phyloP scores from a whole-genome alignment of 2,113 vertebrate genomes.

The Cyanoramphus novaezelandiae region DNA sequence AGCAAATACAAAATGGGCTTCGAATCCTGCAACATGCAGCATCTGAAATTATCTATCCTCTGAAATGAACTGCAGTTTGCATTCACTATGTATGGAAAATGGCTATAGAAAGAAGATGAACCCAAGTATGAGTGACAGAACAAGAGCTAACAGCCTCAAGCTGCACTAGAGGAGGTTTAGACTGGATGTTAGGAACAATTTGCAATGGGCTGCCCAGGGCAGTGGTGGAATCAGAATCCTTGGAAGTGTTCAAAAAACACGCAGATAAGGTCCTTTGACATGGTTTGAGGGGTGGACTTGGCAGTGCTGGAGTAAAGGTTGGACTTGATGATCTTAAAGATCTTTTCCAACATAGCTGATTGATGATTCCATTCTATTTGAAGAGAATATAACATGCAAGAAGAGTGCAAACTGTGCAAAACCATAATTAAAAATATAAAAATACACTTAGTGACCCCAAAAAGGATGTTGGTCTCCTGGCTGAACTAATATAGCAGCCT shows the following conservation, averaged over 20 bases:
- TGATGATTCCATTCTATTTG: neutral
- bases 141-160: neutral
- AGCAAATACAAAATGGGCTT: neutral
- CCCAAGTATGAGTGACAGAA: neutral
- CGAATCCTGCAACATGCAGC: neutral
- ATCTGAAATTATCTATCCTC: neutral
- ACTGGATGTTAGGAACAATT: neutral
- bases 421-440: neutral
- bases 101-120: neutral
- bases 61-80: neutral
- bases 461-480: neutral
- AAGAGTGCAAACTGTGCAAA: neutral
- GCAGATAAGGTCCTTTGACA: neutral
- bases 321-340: neutral
- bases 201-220: neutral
- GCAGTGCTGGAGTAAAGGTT: neutral
- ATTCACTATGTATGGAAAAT: neutral
- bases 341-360: neutral
- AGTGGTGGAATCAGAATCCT: neutral
- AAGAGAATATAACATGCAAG: neutral
- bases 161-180: neutral
- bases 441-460: accelerated
- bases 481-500: neutral
- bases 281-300: neutral
- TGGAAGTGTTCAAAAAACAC: neutral